Conservation (phyloP, 1,140 invertebrate genomes). For the Panagrolaimus sp. region DNA sequence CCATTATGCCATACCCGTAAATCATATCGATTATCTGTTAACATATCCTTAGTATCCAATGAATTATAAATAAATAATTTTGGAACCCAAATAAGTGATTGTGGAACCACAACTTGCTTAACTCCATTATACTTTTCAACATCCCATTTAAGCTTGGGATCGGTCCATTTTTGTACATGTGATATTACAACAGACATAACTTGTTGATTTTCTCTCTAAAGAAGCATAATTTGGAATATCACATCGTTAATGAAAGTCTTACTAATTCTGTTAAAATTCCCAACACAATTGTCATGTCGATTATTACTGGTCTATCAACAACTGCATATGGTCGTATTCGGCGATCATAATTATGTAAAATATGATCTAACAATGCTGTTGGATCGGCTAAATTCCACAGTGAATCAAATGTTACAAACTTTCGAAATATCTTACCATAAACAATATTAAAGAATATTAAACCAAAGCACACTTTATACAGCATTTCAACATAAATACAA, state of each 20-base stretch:
- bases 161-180: slow-evolving; percentile 39
- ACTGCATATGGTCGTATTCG: slow-evolving; percentile 44
- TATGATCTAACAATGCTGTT: slow-evolving; percentile 28
- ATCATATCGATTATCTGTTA: slow-evolving; percentile 45
- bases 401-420: too few relatives aligned
- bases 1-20: slow-evolving; percentile 41
- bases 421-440: too few relatives aligned
- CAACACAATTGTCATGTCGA: slow-evolving; percentile 49
- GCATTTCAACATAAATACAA: too few relatives aligned
- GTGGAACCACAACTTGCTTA: slow-evolving; percentile 41
- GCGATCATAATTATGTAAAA: slow-evolving; percentile 42
- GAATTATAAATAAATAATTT: slow-evolving; percentile 47
- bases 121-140: slow-evolving; percentile 27
- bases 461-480: too few relatives aligned
- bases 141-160: slow-evolving; percentile 39
- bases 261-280: slow-evolving; percentile 49
- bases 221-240: neutral
- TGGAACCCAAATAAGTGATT: slow-evolving; percentile 39
- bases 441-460: too few relatives aligned
- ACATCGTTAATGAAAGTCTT: neutral
- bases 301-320: slow-evolving; percentile 28
- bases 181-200: slow-evolving; percentile 45
- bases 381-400: neutral
- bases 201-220: slow-evolving; percentile 45
- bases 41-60: slow-evolving; percentile 56